A percentile compares a stretch with the other conserved stretches of the same genome.
Conservation (phyloP, 2,797 vertebrate species). For the Eulemur coronatus region DNA sequence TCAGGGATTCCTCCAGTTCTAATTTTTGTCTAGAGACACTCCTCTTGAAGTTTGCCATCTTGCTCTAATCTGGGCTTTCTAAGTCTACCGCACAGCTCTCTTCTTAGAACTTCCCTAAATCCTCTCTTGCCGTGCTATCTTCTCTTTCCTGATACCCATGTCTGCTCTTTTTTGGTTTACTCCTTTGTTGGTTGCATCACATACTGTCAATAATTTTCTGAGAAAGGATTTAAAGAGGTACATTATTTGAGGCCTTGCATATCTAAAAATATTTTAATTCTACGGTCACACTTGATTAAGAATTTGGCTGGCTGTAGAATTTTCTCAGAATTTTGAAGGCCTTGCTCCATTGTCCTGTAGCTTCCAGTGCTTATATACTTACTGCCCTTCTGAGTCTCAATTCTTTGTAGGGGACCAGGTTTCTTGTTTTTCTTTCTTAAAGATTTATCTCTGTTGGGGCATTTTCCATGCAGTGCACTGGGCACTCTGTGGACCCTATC, state of each 20-base stretch:
- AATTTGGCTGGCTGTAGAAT: neutral
- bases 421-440: neutral
- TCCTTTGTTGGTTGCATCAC: neutral
- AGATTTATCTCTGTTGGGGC: neutral
- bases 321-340: neutral
- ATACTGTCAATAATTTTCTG: neutral
- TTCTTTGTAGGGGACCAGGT: neutral
- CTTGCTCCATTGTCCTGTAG: neutral
- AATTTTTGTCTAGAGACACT: neutral
- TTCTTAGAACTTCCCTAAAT: neutral
- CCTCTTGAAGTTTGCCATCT: neutral
- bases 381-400: neutral
- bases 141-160: neutral
- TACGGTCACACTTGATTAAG: neutral
- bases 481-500: neutral
- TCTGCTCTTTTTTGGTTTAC: neutral
- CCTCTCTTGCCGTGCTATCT: neutral
- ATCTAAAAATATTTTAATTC: constrained; percentile 9
- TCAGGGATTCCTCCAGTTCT: neutral
- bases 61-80: neutral
- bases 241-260: neutral
- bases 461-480: neutral
- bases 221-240: constrained; percentile 8
- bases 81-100: neutral
- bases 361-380: neutral